phyloP scores from a whole-genome alignment of 92 coral and sea anemone species.

The Micromussa lordhowensis region DNA sequence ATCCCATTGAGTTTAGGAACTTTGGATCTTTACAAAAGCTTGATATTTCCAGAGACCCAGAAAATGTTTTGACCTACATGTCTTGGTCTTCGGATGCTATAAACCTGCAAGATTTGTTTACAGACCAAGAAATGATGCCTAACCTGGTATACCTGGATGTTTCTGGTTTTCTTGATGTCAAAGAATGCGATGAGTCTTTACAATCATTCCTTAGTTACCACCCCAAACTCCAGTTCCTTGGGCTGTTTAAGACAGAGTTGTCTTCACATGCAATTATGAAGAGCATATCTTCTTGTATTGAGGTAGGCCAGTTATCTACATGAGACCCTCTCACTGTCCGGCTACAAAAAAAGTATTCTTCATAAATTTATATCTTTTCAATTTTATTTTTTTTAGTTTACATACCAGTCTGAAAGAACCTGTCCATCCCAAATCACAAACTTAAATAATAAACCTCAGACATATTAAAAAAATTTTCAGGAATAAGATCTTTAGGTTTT shows the following conservation, averaged over 20 bases:
- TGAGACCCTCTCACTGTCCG: not conserved
- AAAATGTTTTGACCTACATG: slow-evolving; percentile 37
- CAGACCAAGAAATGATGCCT: slow-evolving; percentile 42
- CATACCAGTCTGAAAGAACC: too few species aligned
- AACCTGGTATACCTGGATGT: slow-evolving; percentile 64
- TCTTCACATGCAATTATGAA: slow-evolving; percentile 24
- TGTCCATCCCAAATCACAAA: too few species aligned
- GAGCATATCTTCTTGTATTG: slow-evolving; percentile 33
- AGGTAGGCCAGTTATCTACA: slow-evolving; percentile 46
- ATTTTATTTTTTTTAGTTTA: too few species aligned
- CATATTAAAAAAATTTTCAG: too few species aligned
- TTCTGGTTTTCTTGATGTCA: slow-evolving; percentile 70
- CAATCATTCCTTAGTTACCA: slow-evolving; percentile 67
- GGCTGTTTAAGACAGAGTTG: slow-evolving; percentile 77
- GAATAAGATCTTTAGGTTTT: too few species aligned
- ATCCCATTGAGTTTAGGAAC: slow-evolving; percentile 66
- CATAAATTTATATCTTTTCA: too few species aligned
- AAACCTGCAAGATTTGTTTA: slow-evolving; percentile 61
- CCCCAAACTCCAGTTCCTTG: slow-evolving; percentile 79
- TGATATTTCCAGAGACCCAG: slow-evolving; percentile 79
- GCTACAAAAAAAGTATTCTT: too few species aligned
- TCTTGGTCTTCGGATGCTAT: slow-evolving; percentile 63
- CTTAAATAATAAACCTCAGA: too few species aligned
- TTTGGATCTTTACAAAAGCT: slow-evolving; percentile 62
- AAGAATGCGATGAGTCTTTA: slow-evolving; percentile 47